Base-by-base conservation (phyloP, 2,113 vertebrate genomes). In the Varanus komodoensis region DNA sequence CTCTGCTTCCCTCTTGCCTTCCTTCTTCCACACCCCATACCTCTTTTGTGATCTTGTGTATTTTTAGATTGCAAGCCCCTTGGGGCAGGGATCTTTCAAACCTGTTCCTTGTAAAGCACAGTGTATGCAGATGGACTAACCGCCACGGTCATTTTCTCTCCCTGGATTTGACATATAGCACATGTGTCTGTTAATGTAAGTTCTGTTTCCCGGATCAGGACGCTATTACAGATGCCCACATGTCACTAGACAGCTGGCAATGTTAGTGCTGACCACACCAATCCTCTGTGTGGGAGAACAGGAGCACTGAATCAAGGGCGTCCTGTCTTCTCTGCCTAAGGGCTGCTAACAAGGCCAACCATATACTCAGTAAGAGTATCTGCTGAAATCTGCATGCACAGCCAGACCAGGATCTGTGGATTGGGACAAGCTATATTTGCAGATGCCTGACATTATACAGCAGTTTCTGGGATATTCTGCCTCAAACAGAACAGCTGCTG, bases 401-500 rank as follows among this genome's bases (percentile, higher is more conserved):
- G 17, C 84, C 71, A 34, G 68, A 57, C 52, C 17, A 89, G 81
- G 38, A 75, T 77, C 64, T 83, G 52, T n/a, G 29, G 81, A 77
- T n/a, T 34, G 38, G 50, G 21, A 32, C 61, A 92, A 90, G 85
- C 34, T 64, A 68, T 23, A 19, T 82, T 87, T 78, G 89, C 83
- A 75, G 78, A 87, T 0, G 2, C 6, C 1, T 0, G 87, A 34
- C 89, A 84, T 0, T 71, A 81, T 78, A 68, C 68, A 80, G 77
- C 67, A 71, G 68, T 81, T 77, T 93, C 1, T 0, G 8, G 0
- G 73, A 73, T 3, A 3, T 48, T 67, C 23, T 74, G 64, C 50
- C 57, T 85, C 93, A 91, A 86, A 48, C n/a, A 74, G 1, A 64
- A 89, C 92, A 95, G 93, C 91, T 97, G 93, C 69, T 92, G 29